Conservation (phyloP, 1,140 invertebrate genomes). For the Drosophila sp. region DNA sequence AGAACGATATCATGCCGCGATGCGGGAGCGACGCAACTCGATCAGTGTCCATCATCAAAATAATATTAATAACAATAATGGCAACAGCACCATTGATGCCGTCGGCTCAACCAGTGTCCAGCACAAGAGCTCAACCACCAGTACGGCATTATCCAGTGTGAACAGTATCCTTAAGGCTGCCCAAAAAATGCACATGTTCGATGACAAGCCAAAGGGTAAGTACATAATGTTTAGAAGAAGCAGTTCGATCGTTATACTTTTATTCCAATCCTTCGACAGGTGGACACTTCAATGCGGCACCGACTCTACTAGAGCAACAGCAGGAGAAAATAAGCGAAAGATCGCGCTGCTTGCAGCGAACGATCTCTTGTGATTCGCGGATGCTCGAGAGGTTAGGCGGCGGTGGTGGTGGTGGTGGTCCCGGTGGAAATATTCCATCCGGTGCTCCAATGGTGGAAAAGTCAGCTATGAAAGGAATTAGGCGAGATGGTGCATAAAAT, state of each 20-base stretch:
- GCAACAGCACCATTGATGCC: constrained; percentile 17
- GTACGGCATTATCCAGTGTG: constrained; percentile 63
- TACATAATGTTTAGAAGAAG: neutral
- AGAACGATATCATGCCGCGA: constrained; percentile 66
- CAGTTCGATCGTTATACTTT: neutral
- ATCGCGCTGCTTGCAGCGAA: constrained; percentile 85
- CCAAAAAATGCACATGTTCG: constrained; percentile 70
- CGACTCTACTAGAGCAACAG: constrained; percentile 89
- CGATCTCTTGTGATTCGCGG: constrained; percentile 82
- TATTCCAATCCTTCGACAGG: constrained; percentile 33
- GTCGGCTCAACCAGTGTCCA: constrained; percentile 20
- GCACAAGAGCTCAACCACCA: constrained; percentile 43
- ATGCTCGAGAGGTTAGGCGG: constrained; percentile 61
- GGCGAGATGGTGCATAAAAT: constrained; percentile 46
- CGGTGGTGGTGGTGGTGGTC: constrained; percentile 32
- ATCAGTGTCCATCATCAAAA: constrained; percentile 61
- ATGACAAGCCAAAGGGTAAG: constrained; percentile 70
- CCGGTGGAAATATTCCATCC: constrained; percentile 19
- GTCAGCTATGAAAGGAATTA: constrained; percentile 24
- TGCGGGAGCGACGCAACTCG: constrained; percentile 65
- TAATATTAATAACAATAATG: constrained; percentile 29
- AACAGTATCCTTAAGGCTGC: constrained; percentile 68
- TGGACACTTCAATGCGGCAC: constrained; percentile 86
- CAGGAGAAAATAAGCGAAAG: constrained; percentile 90
- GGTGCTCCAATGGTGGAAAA: constrained; percentile 38